These are phyloP conservation scores for Bovichtus variegatus DNA, from an alignment of 2,797 vertebrate genomes.

Conservation along the genomic window DNA sequence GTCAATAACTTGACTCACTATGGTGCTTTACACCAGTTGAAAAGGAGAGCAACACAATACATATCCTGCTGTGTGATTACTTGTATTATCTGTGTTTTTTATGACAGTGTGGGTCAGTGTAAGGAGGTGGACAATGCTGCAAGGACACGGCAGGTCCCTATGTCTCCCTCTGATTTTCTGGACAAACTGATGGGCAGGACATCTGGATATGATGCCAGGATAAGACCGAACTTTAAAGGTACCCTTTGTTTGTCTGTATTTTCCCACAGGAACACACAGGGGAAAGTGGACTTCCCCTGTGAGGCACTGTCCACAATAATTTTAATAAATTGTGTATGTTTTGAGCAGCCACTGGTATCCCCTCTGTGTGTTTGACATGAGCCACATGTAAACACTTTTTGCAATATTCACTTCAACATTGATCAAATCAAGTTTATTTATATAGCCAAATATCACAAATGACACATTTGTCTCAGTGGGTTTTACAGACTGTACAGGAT, in stretches of 20 bases:
- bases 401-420: no score
- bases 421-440: no score
- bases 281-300: background rate
- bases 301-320: background rate
- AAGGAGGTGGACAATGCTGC: conserved; percentile 86
- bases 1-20: background rate
- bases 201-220: conserved; percentile 93
- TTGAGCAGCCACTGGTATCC: no score
- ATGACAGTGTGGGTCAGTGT: conserved; percentile 74
- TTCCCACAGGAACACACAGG: background rate
- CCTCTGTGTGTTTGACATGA: no score
- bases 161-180: conserved; percentile 94
- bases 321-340: background rate
- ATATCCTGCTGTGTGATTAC: background rate
- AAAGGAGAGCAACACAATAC: background rate
- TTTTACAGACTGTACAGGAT: no score
- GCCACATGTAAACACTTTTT: no score
- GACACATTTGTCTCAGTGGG: no score
- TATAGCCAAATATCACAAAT: no score
- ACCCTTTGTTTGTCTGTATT: conserved; percentile 17
- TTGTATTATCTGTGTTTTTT: conserved; percentile 12
- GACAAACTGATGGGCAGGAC: conserved; percentile 94
- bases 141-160: conserved; percentile 73
- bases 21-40: background rate
- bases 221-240: conserved; percentile 97